Conservation (phyloP, 2,797 vertebrate genomes). For the Bradypodion ventrale region DNA sequence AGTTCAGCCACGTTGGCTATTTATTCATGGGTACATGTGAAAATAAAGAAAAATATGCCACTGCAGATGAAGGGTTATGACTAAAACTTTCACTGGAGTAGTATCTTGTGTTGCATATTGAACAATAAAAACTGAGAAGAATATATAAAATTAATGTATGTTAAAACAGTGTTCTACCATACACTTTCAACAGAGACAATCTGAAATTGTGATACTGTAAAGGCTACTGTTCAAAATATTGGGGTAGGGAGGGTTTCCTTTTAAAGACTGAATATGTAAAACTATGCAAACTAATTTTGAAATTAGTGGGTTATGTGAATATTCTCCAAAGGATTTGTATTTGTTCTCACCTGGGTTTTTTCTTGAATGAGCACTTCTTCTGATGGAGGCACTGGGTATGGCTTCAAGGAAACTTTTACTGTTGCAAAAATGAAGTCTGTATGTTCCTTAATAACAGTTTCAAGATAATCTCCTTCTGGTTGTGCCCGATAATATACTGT, state of each 20-base stretch:
- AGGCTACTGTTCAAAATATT: neutral
- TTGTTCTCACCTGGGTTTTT: conserved; percentile 85
- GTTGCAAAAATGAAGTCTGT: conserved; percentile 92
- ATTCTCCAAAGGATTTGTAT: neutral
- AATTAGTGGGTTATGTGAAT: conserved; percentile 3
- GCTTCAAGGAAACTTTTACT: conserved; percentile 87
- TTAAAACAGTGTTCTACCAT: neutral
- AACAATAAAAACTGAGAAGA: neutral
- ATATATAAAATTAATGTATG: neutral
- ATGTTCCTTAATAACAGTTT: conserved; percentile 88
- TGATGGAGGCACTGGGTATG: conserved; percentile 83
- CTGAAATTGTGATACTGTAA: neutral
- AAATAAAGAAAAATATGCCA: neutral
- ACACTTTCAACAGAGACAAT: neutral
- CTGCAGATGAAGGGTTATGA: neutral
- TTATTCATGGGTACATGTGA: neutral
- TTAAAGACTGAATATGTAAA: neutral
- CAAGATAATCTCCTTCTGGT: conserved; percentile 87
- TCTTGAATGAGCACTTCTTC: conserved; percentile 89
- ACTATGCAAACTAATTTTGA: neutral
- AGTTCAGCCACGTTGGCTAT: neutral
- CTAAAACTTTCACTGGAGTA: neutral
- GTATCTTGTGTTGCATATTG: neutral
- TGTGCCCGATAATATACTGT: conserved; percentile 85
- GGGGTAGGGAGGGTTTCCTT: too few relatives aligned